These are phyloP conservation scores for Mystacornis crossleyi DNA, from an alignment of 2,113 vertebrate species.

Conservation along the genomic window DNA sequence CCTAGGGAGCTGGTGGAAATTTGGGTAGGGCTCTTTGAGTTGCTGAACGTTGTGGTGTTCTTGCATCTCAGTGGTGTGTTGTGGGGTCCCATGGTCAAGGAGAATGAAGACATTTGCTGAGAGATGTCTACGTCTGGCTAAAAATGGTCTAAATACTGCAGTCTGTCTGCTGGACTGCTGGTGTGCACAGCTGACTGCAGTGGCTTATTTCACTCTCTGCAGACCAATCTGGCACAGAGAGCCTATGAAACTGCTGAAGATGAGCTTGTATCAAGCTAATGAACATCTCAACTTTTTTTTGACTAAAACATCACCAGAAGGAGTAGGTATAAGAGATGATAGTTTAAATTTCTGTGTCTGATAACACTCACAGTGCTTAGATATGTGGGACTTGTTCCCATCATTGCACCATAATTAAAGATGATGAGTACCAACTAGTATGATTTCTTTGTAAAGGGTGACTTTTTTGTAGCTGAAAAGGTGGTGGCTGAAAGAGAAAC, in stretches of 20 bases:
- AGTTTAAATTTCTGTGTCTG: neutral
- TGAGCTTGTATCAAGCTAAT: neutral
- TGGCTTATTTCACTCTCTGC: neutral
- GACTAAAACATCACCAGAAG: neutral
- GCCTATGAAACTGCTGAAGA: neutral
- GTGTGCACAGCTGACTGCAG: slow-evolving; percentile 6
- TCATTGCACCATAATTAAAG: neutral
- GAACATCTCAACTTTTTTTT: neutral
- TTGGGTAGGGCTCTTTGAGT: neutral
- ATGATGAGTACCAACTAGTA: neutral
- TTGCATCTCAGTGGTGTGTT: neutral
- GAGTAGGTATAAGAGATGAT: neutral
- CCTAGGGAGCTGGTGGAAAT: neutral
- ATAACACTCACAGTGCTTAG: neutral
- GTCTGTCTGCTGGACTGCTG: slow-evolving; percentile 6
- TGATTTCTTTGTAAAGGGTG: neutral
- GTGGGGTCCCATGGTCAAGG: neutral
- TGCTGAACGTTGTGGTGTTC: neutral
- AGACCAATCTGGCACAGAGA: neutral
- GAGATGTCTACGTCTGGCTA: neutral
- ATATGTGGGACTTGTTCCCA: neutral
- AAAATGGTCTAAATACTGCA: slow-evolving; percentile 1
- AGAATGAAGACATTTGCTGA: neutral
- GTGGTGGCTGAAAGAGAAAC: neutral
- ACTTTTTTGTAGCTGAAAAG: neutral